These are phyloP conservation scores for Drosophila macrospina DNA, from an alignment of 2,888 invertebrate species.

Conservation along the genomic window DNA sequence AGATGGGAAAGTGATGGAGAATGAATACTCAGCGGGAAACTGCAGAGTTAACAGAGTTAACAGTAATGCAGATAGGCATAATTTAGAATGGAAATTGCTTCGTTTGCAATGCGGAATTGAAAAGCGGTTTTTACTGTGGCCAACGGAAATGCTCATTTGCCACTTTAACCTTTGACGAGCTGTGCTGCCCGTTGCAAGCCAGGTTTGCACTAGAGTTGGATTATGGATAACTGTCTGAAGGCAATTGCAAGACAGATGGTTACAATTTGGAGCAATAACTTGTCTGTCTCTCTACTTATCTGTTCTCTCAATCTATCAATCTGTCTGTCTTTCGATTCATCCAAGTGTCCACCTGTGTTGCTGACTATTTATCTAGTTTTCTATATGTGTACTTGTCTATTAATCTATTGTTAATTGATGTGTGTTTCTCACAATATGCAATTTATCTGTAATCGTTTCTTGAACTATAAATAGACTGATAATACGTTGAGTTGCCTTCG, in stretches of 20 bases:
- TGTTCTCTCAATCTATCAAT: not conserved
- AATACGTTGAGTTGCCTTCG: constrained; percentile 1
- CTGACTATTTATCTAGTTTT: too few relatives aligned
- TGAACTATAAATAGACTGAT: constrained; percentile 1
- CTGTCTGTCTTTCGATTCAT: not conserved
- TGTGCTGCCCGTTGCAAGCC: not conserved
- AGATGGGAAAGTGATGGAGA: constrained; percentile 23
- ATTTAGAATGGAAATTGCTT: constrained; percentile 52
- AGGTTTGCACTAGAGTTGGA: not conserved
- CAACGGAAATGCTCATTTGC: constrained; percentile 58
- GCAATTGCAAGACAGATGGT: constrained; percentile 3
- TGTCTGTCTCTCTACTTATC: too few relatives aligned
- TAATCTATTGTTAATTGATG: not conserved
- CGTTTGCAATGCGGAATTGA: constrained; percentile 44
- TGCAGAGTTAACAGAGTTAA: constrained; percentile 51
- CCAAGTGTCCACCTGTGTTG: not conserved
- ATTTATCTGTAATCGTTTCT: not conserved
- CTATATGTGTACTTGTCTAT: not conserved
- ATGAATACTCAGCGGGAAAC: constrained; percentile 41
- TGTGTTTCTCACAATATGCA: too few relatives aligned
- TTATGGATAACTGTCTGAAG: not conserved
- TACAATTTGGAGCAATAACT: too few relatives aligned
- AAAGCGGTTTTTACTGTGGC: constrained; percentile 37
- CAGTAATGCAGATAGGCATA: constrained; percentile 39
- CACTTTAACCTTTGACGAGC: constrained; percentile 35